phyloP scores from a whole-genome alignment of 2,797 vertebrate genomes.

The Alouatta caraya region DNA sequence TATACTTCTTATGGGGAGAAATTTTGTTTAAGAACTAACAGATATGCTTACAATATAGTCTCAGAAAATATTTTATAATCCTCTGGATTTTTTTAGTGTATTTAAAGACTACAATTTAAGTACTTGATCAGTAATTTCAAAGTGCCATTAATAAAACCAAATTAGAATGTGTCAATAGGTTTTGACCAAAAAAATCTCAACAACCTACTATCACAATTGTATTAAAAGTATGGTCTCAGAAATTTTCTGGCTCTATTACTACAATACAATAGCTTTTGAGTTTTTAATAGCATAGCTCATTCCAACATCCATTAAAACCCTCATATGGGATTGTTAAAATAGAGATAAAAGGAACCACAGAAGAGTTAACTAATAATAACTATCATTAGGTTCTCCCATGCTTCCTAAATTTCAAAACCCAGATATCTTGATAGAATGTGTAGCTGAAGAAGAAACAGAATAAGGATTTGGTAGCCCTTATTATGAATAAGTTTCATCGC shows the following conservation, averaged over 20 bases:
- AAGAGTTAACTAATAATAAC: accelerated
- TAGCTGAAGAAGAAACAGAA: background rate
- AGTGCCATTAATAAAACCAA: slow-evolving; percentile 33
- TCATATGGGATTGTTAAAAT: background rate
- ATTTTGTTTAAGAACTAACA: background rate
- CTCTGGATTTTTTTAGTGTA: background rate
- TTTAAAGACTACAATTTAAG: slow-evolving; percentile 21
- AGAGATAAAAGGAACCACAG: background rate
- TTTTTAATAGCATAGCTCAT: slow-evolving; percentile 6
- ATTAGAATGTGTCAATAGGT: slow-evolving; percentile 56
- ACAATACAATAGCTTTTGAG: slow-evolving; percentile 21
- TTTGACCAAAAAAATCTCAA: slow-evolving; percentile 62
- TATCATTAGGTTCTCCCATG: background rate
- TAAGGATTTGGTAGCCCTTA: no score
- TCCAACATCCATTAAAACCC: background rate
- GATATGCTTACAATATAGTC: background rate
- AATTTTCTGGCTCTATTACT: background rate
- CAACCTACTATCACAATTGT: slow-evolving; percentile 18
- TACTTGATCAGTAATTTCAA: background rate
- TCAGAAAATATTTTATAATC: background rate
- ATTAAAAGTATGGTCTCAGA: slow-evolving; percentile 16
- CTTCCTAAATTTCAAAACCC: background rate
- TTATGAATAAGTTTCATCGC: accelerated
- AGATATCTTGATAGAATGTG: background rate
- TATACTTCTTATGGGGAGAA: background rate